Conservation (phyloP, 2,113 vertebrate genomes). For the Ceyx margarethae region DNA sequence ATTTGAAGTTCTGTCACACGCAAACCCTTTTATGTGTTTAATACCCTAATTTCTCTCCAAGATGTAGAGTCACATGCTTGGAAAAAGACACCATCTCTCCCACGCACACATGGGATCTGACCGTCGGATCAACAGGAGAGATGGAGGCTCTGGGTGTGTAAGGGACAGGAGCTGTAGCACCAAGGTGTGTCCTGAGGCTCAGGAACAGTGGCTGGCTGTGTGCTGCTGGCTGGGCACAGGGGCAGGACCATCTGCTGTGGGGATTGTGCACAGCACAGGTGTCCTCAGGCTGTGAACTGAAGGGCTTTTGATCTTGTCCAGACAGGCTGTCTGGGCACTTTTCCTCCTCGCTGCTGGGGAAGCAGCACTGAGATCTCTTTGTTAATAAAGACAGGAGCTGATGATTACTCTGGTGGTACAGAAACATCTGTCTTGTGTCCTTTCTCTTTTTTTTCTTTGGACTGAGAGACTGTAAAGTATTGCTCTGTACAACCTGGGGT, state of each 20-base stretch:
- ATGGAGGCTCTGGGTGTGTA: neutral
- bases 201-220: neutral
- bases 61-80: neutral
- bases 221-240: neutral
- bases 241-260: neutral
- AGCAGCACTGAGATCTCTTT: neutral
- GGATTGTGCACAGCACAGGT: neutral
- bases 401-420: neutral
- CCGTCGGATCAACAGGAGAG: neutral
- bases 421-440: neutral
- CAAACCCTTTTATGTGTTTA: neutral
- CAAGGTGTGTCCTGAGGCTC: neutral
- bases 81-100: neutral
- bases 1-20: constrained; percentile 21
- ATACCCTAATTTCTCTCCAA: neutral
- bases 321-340: neutral
- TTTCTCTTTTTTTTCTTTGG: neutral
- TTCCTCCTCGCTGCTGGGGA: neutral
- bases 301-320: neutral
- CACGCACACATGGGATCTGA: neutral
- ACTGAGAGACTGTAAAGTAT: neutral
- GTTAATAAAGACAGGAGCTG: neutral
- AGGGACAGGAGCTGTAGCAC: neutral
- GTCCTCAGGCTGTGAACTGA: neutral
- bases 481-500: neutral